Evolutionary conservation across 2,888 invertebrate genomes (phyloP).

Genomic region (Hirtodrosophila cameraria): DNA sequence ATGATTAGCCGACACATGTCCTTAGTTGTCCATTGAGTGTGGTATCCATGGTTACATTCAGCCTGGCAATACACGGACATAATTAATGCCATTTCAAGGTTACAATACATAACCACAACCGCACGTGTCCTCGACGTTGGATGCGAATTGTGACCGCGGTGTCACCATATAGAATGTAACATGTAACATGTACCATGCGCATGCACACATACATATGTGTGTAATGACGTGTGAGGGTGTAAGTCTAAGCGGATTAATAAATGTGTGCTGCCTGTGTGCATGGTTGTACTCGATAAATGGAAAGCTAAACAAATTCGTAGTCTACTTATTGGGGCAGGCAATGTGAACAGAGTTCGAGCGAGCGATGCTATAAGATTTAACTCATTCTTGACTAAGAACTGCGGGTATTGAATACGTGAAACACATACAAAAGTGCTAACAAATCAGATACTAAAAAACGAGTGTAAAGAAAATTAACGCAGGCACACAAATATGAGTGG

Average conservation of each 20-base stretch:
- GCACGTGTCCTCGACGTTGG: conserved; percentile 27
- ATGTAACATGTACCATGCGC: conserved; percentile 1
- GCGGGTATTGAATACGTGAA: background rate
- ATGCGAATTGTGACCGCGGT: conserved; percentile 10
- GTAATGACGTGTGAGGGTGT: conserved; percentile 28
- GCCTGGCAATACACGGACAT: conserved; percentile 14
- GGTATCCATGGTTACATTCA: conserved; percentile 23
- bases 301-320: background rate
- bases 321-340: background rate
- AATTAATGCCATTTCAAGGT: conserved; percentile 51
- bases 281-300: conserved; percentile 1
- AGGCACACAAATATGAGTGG: conserved; percentile 86
- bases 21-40: conserved; percentile 7
- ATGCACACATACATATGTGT: conserved; percentile 2
- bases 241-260: conserved; percentile 56
- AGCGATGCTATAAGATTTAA: background rate
- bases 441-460: background rate
- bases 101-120: conserved; percentile 31
- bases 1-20: conserved; percentile 30
- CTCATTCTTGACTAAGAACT: background rate
- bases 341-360: too few relatives aligned
- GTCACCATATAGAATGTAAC: too few relatives aligned
- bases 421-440: too few relatives aligned
- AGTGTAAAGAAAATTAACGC: background rate
- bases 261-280: conserved; percentile 1